Evolutionary conservation across 2,113 vertebrate species (phyloP).

Genomic region (Scatophagus argus): DNA sequence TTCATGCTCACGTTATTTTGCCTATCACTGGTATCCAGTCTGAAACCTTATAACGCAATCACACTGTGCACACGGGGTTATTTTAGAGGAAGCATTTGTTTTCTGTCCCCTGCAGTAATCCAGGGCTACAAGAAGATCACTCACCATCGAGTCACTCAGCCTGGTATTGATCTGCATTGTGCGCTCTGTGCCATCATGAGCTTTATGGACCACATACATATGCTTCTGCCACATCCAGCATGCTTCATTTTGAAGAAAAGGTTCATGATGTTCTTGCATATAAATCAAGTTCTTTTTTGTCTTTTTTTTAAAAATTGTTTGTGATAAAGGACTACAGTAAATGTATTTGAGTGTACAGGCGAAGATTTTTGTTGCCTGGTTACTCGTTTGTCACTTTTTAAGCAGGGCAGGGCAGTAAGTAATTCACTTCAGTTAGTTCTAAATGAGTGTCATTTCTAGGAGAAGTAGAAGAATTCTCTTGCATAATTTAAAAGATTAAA

Average conservation of each 20-base stretch:
- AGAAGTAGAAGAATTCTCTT: too few species aligned
- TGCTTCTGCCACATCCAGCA: not conserved
- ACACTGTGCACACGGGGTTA: not conserved
- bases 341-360: not conserved
- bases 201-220: constrained; percentile 6
- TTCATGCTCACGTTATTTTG: not conserved
- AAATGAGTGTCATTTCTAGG: too few species aligned
- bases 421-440: too few species aligned
- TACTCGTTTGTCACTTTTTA: too few species aligned
- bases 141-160: constrained; percentile 34
- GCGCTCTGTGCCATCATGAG: constrained; percentile 19
- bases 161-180: constrained; percentile 41
- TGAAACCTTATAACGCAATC: not conserved
- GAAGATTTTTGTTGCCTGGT: not conserved
- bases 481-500: not conserved
- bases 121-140: constrained; percentile 26
- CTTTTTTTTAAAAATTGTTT: not conserved
- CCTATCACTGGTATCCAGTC: not conserved
- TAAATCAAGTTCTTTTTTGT: not conserved
- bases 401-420: too few species aligned
- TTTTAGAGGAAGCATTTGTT: constrained; percentile 23
- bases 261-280: not conserved
- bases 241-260: constrained; percentile 16
- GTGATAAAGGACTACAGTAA: not conserved
- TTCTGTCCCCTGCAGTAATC: constrained; percentile 17